phyloP scores from a whole-genome alignment of 92 coral and sea anemone species.

The Galaxea fascicularis region DNA sequence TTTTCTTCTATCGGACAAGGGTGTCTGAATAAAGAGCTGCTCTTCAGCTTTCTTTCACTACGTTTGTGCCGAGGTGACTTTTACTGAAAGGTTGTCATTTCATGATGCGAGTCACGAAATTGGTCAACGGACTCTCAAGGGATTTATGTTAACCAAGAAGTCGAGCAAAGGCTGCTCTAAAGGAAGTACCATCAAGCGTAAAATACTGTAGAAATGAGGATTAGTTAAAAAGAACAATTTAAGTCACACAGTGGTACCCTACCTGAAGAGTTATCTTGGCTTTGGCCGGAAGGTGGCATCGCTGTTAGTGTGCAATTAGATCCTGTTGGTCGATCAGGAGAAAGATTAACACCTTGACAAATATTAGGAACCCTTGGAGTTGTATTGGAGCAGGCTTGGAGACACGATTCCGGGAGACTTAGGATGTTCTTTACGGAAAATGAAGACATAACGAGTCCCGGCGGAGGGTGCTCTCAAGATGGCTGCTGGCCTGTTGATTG shows the following conservation, averaged over 20 bases:
- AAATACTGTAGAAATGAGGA: conserved; percentile 3
- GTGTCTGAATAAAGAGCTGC: conserved; percentile 23
- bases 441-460: conserved; percentile 86
- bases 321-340: conserved; percentile 57
- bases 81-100: conserved; percentile 31
- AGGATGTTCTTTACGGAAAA: conserved; percentile 97
- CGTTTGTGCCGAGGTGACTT: conserved; percentile 36
- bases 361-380: conserved; percentile 77
- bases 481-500: conserved; percentile 90
- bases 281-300: conserved; percentile 60
- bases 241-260: conserved; percentile 25
- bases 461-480: conserved; percentile 82
- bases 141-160: conserved; percentile 7
- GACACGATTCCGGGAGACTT: conserved; percentile 86
- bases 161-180: not conserved
- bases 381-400: conserved; percentile 72
- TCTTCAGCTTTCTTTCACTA: conserved; percentile 9
- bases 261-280: conserved; percentile 57
- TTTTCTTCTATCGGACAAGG: not conserved
- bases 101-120: conserved; percentile 49
- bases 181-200: not conserved
- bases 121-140: not conserved
- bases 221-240: not conserved
- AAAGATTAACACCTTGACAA: conserved; percentile 86
- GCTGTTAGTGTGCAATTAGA: conserved; percentile 56